These are phyloP conservation scores for Melanerpes aurifrons DNA, from an alignment of 2,113 vertebrate species.

Conservation along the genomic window DNA sequence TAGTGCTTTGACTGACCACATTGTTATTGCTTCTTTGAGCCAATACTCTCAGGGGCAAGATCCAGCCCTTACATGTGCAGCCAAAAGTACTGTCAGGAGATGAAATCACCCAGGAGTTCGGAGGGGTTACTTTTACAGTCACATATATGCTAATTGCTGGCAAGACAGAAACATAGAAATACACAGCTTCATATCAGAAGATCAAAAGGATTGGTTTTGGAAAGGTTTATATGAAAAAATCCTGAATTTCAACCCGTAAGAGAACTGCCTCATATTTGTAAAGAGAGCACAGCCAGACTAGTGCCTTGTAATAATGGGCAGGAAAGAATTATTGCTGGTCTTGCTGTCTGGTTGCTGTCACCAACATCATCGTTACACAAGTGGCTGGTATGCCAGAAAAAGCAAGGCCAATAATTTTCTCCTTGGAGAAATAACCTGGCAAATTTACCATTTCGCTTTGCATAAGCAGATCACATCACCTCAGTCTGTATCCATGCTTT, in stretches of 20 bases:
- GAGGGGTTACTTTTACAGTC: neutral
- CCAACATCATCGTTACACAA: slow-evolving; percentile 41
- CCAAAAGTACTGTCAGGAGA: neutral
- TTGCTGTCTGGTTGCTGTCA: slow-evolving; percentile 46
- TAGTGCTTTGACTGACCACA: neutral
- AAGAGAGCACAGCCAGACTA: neutral
- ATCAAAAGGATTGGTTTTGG: neutral
- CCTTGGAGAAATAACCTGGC: slow-evolving; percentile 43
- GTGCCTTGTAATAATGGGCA: slow-evolving; percentile 52
- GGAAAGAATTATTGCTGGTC: slow-evolving; percentile 60
- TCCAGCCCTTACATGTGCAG: slow-evolving; percentile 26
- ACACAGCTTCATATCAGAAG: neutral
- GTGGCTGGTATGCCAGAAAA: slow-evolving; percentile 47
- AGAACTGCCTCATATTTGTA: neutral
- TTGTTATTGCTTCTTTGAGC: slow-evolving; percentile 41
- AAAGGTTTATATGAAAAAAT: neutral
- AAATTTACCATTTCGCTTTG: slow-evolving; percentile 24
- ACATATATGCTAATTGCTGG: neutral
- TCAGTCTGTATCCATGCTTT: neutral
- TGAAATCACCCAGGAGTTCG: slow-evolving; percentile 38
- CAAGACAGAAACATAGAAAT: neutral
- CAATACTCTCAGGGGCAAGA: slow-evolving; percentile 34
- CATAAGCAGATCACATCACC: slow-evolving; percentile 23
- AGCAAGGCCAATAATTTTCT: slow-evolving; percentile 59
- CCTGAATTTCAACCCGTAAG: neutral